phyloP scores from a whole-genome alignment of 2,888 invertebrate genomes.

The Protophormia terraenovae region DNA sequence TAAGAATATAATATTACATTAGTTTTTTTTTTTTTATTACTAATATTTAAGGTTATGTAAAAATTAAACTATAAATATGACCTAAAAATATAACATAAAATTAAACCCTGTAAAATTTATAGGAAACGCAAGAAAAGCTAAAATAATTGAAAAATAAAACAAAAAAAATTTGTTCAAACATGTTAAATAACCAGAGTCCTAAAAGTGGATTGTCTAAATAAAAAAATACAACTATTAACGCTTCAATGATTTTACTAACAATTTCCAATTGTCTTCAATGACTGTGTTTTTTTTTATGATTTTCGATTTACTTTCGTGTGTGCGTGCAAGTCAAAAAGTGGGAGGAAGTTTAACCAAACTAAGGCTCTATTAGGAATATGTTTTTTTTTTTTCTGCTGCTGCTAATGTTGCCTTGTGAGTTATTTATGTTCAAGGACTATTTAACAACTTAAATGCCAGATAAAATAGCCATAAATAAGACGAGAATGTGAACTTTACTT shows the following conservation, averaged over 20 bases:
- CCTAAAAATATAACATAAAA: no score
- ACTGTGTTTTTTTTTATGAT: not conserved
- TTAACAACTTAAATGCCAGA: constrained; percentile 6
- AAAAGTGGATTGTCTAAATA: not conserved
- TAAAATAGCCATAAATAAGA: not conserved
- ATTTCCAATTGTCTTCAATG: not conserved
- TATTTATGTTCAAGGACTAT: not conserved
- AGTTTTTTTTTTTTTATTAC: no score
- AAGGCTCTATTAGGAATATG: not conserved
- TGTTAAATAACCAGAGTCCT: not conserved
- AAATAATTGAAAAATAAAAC: not conserved
- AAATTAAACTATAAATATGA: no score
- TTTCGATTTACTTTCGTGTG: not conserved
- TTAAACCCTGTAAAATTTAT: not conserved
- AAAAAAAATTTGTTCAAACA: no score
- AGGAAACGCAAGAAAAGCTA: not conserved
- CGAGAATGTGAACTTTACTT: not conserved
- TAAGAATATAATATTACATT: no score
- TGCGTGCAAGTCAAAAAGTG: no score
- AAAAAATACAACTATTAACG: not conserved
- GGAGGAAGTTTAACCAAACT: not conserved
- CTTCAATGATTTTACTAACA: not conserved
- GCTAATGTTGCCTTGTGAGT: not conserved
- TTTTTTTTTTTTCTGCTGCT: not conserved
- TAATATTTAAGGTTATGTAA: no score